These are phyloP conservation scores for Zoanthus sansibaricus DNA, from an alignment of 92 coral and sea anemone species.

Conservation along the genomic window DNA sequence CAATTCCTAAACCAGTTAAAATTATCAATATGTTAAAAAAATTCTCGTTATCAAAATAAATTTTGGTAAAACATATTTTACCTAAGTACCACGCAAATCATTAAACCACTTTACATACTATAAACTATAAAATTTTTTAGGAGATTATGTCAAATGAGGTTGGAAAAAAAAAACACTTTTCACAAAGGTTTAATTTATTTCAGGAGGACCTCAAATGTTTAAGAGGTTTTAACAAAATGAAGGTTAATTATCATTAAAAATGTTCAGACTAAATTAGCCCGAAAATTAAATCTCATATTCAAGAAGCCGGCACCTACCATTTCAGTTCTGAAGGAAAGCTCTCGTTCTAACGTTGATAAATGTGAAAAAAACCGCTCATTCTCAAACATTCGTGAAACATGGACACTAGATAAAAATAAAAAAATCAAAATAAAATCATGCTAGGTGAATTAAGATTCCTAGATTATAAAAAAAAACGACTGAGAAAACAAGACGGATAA, in stretches of 20 bases:
- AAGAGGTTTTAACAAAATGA: not conserved
- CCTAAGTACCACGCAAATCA: too few relatives aligned
- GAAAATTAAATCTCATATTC: not conserved
- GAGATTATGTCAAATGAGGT: not conserved
- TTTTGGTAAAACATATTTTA: too few relatives aligned
- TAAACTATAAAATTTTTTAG: too few relatives aligned
- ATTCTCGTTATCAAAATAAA: not conserved
- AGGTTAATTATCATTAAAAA: not conserved
- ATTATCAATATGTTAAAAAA: not conserved
- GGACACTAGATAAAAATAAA: constrained; percentile 65
- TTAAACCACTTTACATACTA: too few relatives aligned
- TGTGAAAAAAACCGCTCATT: constrained; percentile 98
- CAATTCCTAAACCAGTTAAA: too few relatives aligned
- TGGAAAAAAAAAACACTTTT: not conserved
- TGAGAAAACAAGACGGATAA: not conserved
- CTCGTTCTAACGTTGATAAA: constrained; percentile 95
- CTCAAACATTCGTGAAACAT: constrained; percentile 97
- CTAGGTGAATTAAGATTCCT: not conserved
- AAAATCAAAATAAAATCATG: not conserved
- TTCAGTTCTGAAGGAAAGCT: constrained; percentile 97
- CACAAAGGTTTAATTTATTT: not conserved
- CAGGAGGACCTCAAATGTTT: not conserved
- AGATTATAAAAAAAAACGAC: not conserved
- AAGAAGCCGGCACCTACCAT: constrained; percentile 75
- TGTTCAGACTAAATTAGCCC: not conserved